These are phyloP conservation scores for Drosophila seclusa DNA, from an alignment of 2,888 invertebrate species.

Conservation along the genomic window DNA sequence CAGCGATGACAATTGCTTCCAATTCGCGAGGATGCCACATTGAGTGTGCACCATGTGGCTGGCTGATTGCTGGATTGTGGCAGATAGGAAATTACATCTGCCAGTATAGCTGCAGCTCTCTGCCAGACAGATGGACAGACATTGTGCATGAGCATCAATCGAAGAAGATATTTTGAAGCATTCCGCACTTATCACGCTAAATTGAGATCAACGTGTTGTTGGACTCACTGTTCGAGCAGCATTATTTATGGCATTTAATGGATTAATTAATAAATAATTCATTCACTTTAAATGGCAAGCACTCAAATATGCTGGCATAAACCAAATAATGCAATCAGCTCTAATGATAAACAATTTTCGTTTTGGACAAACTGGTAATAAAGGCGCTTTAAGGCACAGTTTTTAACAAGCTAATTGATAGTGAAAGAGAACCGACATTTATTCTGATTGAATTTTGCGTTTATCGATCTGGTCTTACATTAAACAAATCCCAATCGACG, in stretches of 20 bases:
- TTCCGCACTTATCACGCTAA: background rate
- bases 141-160: slow-evolving; percentile 30
- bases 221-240: background rate
- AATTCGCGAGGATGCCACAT: slow-evolving; percentile 48
- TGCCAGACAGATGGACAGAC: background rate
- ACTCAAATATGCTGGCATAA: background rate
- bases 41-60: slow-evolving; percentile 24
- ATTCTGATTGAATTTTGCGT: background rate
- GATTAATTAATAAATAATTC: background rate
- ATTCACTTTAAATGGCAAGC: background rate
- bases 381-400: background rate
- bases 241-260: background rate
- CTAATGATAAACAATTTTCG: background rate
- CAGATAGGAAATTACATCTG: background rate
- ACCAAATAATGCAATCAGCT: background rate
- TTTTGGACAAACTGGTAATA: background rate
- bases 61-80: background rate
- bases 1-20: slow-evolving; percentile 53
- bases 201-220: background rate
- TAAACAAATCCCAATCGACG: background rate
- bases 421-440: background rate
- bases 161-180: slow-evolving; percentile 11
- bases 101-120: background rate
- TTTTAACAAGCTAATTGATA: background rate
- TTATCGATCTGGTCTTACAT: background rate